Evolutionary conservation across 2,888 invertebrate species (phyloP).

Genomic region (Uloborus plumipes): DNA sequence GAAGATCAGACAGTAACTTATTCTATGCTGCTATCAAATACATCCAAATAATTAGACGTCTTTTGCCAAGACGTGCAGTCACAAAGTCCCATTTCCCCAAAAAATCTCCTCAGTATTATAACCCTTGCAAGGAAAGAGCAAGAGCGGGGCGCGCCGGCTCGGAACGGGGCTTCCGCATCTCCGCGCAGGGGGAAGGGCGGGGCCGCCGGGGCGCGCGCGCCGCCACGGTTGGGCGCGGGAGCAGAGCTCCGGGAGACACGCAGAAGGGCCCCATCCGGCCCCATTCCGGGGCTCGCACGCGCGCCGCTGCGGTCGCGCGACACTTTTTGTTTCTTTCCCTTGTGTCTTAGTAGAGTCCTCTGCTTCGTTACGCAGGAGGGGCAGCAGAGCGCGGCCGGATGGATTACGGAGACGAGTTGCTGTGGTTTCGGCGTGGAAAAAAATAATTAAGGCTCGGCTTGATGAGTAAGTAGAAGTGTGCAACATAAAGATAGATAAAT

Average conservation of each 20-base stretch:
- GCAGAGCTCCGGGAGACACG: conserved; percentile 53
- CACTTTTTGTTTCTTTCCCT: not conserved
- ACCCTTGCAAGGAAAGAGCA: no score
- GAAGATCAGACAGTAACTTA: no score
- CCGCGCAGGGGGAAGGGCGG: conserved; percentile 16
- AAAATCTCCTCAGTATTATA: no score
- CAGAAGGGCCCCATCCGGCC: not conserved
- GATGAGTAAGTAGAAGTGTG: no score
- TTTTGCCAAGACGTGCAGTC: no score
- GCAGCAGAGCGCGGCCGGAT: not conserved
- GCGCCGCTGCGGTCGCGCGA: conserved; percentile 3
- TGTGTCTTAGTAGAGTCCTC: not conserved
- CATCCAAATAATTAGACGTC: no score
- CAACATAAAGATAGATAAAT: no score
- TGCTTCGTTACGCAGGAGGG: not conserved
- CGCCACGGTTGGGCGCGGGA: conserved; percentile 48
- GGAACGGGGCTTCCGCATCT: conserved; percentile 24
- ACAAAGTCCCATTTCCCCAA: not conserved
- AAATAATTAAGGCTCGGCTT: no score
- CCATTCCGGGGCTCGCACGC: conserved; percentile 4
- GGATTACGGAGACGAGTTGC: no score
- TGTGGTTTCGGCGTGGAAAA: no score
- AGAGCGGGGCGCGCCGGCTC: not conserved
- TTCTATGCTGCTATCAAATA: no score
- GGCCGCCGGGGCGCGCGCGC: not conserved